Conservation (phyloP, 2,888 invertebrate genomes). For the Tyria jacobaeae region DNA sequence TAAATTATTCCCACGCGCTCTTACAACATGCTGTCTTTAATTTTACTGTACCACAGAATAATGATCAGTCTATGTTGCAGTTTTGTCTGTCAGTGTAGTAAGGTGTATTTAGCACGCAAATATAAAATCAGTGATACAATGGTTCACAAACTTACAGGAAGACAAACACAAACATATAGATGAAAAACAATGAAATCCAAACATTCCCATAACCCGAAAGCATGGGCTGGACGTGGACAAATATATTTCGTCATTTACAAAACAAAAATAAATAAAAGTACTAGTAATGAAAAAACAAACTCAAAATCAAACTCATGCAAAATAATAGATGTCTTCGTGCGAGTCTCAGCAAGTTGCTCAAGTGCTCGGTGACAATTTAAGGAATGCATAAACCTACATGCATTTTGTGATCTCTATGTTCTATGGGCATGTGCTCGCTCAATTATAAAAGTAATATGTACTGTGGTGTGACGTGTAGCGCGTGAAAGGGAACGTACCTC, state of each 20-base stretch:
- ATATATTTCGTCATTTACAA: constrained; percentile 48
- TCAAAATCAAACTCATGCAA: constrained; percentile 66
- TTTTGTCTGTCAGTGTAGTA: constrained; percentile 36
- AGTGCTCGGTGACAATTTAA: constrained; percentile 46
- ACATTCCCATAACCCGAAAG: constrained; percentile 68
- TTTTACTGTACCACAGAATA: not conserved
- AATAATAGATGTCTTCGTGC: constrained; percentile 58
- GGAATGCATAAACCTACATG: constrained; percentile 51
- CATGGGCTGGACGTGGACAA: constrained; percentile 62
- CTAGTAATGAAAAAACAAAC: constrained; percentile 52
- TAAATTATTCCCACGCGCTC: no score
- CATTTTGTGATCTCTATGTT: constrained; percentile 41
- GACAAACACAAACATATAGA: constrained; percentile 58
- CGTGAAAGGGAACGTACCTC: constrained; percentile 88
- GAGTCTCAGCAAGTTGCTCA: constrained; percentile 39
- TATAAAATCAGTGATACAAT: constrained; percentile 46
- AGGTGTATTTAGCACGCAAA: constrained; percentile 42
- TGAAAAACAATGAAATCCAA: constrained; percentile 57
- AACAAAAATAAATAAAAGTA: no score
- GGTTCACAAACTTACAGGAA: constrained; percentile 65
- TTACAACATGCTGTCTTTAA: no score
- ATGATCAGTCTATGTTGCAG: not conserved
- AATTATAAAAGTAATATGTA: constrained; percentile 31
- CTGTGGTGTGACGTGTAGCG: constrained; percentile 11
- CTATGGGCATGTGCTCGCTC: constrained; percentile 55